Percentiles rank a stretch among this genome's conserved stretches.
Conservation (phyloP, 2,113 vertebrate species). For the Poeciliopsis turrubarensis region DNA sequence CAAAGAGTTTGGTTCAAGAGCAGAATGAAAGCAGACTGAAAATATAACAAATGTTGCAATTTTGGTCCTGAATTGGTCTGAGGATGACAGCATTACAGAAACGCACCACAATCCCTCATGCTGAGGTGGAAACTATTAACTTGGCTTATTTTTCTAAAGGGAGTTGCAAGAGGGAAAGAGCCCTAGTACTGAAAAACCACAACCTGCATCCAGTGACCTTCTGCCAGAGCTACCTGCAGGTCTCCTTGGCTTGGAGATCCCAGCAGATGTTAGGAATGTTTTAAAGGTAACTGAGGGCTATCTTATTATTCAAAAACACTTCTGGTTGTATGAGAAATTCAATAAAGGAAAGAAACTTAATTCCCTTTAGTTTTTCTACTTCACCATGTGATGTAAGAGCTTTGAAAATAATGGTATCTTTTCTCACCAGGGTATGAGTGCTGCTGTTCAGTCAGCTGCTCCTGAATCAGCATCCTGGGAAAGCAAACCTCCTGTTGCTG, state of each 20-base stretch:
- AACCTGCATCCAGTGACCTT: slow-evolving; percentile 47
- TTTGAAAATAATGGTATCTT: background rate
- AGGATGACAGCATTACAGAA: no score
- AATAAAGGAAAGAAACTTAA: background rate
- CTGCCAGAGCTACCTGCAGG: slow-evolving; percentile 72
- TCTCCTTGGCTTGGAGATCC: slow-evolving; percentile 81
- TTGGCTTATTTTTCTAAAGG: slow-evolving; percentile 45
- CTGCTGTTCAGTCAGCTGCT: slow-evolving; percentile 46
- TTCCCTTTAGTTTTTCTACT: background rate
- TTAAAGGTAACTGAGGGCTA: slow-evolving; percentile 71
- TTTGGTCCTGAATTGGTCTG: no score
- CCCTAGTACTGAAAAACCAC: slow-evolving; percentile 39
- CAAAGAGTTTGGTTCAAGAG: no score
- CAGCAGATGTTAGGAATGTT: slow-evolving; percentile 77
- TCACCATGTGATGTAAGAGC: background rate
- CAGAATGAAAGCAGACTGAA: no score
- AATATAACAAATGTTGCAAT: no score
- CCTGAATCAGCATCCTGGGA: slow-evolving; percentile 79
- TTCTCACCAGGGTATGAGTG: slow-evolving; percentile 66
- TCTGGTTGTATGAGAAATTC: background rate
- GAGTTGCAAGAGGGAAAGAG: slow-evolving; percentile 76
- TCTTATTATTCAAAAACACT: background rate
- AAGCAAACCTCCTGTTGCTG: slow-evolving; percentile 36
- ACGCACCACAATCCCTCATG: background rate
- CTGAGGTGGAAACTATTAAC: background rate